Conservation (phyloP, 2,113 vertebrate genomes). For the Alexandromys fortis region DNA sequence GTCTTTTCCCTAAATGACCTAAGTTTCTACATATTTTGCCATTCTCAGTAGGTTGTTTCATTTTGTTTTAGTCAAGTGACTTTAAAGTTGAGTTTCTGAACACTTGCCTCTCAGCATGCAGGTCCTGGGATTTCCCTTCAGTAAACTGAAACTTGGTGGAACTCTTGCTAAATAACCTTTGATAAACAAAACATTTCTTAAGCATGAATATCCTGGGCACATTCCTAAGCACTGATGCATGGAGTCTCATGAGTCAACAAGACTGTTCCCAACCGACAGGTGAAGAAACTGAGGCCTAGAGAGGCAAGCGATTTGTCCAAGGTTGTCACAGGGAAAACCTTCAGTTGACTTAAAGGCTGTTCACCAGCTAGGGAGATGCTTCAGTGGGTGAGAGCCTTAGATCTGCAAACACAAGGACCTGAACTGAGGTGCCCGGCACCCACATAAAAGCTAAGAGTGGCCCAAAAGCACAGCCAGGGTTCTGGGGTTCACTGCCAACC, state of each 20-base stretch:
- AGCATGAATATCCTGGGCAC: background rate
- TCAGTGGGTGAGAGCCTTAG: background rate
- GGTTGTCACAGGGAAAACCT: background rate
- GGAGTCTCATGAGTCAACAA: background rate
- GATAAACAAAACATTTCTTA: background rate
- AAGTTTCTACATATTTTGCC: background rate
- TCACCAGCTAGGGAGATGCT: background rate
- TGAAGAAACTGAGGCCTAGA: background rate
- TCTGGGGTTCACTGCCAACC: background rate
- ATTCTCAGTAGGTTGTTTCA: background rate
- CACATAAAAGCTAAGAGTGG: background rate
- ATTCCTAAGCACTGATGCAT: background rate
- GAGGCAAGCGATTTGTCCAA: background rate
- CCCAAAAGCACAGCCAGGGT: background rate
- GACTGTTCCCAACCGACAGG: background rate
- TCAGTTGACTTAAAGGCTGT: background rate
- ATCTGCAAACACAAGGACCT: background rate
- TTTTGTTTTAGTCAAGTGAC: slow-evolving; percentile 54
- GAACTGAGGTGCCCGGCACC: background rate
- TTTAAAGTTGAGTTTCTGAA: slow-evolving; percentile 37
- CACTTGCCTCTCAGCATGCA: too few species aligned
- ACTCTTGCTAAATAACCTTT: background rate
- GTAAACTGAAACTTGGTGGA: background rate
- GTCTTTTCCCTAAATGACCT: background rate
- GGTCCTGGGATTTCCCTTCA: background rate